Percentiles rank a stretch among this genome's conserved stretches.
phyloP scores from a whole-genome alignment of 2,797 vertebrate genomes.

The Apogon talboti region DNA sequence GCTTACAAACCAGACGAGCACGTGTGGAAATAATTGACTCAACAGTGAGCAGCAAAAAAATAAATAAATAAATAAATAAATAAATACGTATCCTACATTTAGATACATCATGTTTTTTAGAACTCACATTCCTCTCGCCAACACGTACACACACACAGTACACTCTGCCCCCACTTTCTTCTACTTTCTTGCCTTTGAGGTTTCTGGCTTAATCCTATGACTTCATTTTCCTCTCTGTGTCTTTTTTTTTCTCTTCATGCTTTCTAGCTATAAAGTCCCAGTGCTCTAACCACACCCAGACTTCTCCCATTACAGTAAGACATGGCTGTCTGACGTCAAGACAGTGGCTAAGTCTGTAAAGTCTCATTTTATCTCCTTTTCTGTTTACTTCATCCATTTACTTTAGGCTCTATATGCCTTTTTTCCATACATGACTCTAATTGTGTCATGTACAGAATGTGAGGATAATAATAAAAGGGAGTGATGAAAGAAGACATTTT shows the following conservation, averaged over 20 bases:
- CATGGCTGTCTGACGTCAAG: slow-evolving; percentile 50
- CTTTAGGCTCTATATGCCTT: neutral
- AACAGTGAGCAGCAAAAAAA: slow-evolving; percentile 26
- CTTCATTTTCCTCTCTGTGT: slow-evolving; percentile 72
- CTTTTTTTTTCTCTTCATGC: slow-evolving; percentile 39
- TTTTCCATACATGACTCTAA: neutral
- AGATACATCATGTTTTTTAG: slow-evolving; percentile 70
- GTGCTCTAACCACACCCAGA: slow-evolving; percentile 80
- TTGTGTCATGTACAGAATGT: neutral
- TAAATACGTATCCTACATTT: slow-evolving; percentile 35
- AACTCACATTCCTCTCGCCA: slow-evolving; percentile 56
- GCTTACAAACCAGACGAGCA: slow-evolving; percentile 64
- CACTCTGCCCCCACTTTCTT: slow-evolving; percentile 25
- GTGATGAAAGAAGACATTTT: slow-evolving; percentile 10
- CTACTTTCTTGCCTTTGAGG: slow-evolving; percentile 62
- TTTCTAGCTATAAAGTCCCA: slow-evolving; percentile 67
- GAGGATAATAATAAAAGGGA: neutral
- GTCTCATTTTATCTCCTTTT: slow-evolving; percentile 3
- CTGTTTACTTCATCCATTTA: slow-evolving; percentile 9
- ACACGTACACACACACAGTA: slow-evolving; percentile 14
- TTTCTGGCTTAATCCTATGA: slow-evolving; percentile 72
- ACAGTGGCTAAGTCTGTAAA: neutral
- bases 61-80: slow-evolving; percentile 15
- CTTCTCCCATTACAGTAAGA: slow-evolving; percentile 76
- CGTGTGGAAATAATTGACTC: slow-evolving; percentile 69